Evolutionary conservation across 2,113 vertebrate species (phyloP), one percentile per base, ranked within the genome.

Genomic region (Forbesichthys agassizii): DNA sequence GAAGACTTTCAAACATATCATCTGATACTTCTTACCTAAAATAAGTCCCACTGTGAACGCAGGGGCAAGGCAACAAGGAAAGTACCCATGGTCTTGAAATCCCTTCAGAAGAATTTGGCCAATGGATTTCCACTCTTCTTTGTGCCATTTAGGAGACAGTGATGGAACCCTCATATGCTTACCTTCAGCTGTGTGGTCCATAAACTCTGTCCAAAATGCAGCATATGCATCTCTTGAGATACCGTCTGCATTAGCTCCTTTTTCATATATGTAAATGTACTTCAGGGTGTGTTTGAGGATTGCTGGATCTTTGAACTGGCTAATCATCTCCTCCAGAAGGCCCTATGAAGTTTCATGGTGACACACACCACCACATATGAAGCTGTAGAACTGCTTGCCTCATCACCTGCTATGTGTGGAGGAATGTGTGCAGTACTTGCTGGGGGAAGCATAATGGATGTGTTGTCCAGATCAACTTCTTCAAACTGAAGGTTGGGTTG

Each of bases 391-490:
- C 62, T 65, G 62, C 78, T 71, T 68, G 63, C 68, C 64, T 75
- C 75, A 48, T 76, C 77, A 68, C 69, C 67, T 78, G 79, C 78
- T 51, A 47, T 9, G 68, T 77, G 18, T 64, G 16, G 42, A 63
- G 8, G 27, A 64, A 48, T 64, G 36, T 33, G 42, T 64, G 18
- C 75, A 78, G 78, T n/a, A n/a, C 18, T 18, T 6, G 54, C 73
- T 74, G 62, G 71, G 70, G 64, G 56, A 74, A 64, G 64, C 11
- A 33, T 83, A 75, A 80, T 70, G 64, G 81, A 89, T 84, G 82
- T 82, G 84, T 84, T 88, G 82, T 86, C 82, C 83, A 87, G 60
- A 70, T 61, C 66, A 53, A 64, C 73, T 20, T 70, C 67, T 77
- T 72, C 67, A 76, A 70, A 64, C 58, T 63, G 63, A 69, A 42